Conservation (phyloP, 1,140 invertebrate species). For the Megalopta genalis region DNA sequence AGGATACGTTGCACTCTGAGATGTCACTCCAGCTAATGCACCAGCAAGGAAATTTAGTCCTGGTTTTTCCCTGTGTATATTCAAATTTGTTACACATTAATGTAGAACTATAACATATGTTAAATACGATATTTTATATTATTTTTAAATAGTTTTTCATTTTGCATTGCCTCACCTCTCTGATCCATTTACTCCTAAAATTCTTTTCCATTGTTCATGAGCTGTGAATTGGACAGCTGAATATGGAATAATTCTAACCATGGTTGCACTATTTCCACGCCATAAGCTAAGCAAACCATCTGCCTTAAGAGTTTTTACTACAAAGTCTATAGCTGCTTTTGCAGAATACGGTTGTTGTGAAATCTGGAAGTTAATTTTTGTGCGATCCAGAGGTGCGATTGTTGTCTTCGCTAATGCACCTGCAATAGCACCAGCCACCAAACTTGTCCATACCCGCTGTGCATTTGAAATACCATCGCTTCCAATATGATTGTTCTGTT, state of each 20-base stretch:
- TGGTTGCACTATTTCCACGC: slow-evolving; percentile 98
- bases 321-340: slow-evolving; percentile 88
- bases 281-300: slow-evolving; percentile 93
- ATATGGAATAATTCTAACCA: slow-evolving; percentile 97
- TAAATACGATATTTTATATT: not conserved
- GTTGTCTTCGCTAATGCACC: slow-evolving; percentile 97
- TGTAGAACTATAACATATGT: not conserved
- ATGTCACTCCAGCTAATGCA: slow-evolving; percentile 95
- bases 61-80: slow-evolving; percentile 40
- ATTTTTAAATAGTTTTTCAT: not conserved
- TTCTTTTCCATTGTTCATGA: slow-evolving; percentile 96
- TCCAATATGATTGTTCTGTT: slow-evolving; percentile 32
- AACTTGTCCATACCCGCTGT: slow-evolving; percentile 84
- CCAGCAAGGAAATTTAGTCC: slow-evolving; percentile 89
- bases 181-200: slow-evolving; percentile 87
- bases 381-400: slow-evolving; percentile 97
- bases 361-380: slow-evolving; percentile 98
- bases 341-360: slow-evolving; percentile 90
- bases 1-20: slow-evolving; percentile 96
- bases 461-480: slow-evolving; percentile 74
- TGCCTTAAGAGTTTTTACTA: slow-evolving; percentile 85
- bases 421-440: slow-evolving; percentile 91
- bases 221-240: slow-evolving; percentile 98
- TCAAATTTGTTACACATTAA: not conserved
- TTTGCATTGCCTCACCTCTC: slow-evolving; percentile 80